These are phyloP conservation scores for Cranoglanis bouderius DNA, from an alignment of 2,113 vertebrate species.

Conservation along the genomic window DNA sequence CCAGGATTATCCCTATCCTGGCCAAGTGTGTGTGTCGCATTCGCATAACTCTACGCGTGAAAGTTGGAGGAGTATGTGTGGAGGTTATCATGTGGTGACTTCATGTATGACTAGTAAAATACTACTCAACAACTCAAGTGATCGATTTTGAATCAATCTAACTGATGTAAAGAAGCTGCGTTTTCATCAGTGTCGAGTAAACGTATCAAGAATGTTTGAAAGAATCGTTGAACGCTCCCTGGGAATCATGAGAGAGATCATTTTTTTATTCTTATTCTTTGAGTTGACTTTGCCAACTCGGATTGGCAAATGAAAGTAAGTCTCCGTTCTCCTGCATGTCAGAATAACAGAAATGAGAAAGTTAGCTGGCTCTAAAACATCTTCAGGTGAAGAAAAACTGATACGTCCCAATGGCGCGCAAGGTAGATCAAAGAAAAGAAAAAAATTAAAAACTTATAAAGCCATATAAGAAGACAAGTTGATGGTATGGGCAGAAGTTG, in stretches of 20 bases:
- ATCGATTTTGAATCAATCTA: conserved; percentile 47
- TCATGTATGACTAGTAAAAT: background rate
- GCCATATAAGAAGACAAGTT: conserved; percentile 45
- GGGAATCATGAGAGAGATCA: conserved; percentile 64
- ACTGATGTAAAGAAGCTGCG: conserved; percentile 71
- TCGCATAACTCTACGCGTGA: background rate
- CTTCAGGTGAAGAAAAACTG: conserved; percentile 44
- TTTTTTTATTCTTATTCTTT: conserved; percentile 35
- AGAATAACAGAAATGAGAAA: conserved; percentile 45
- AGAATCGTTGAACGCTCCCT: conserved; percentile 56
- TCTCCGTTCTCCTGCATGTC: conserved; percentile 40
- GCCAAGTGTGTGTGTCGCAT: background rate
- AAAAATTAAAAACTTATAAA: conserved; percentile 60
- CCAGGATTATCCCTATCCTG: background rate
- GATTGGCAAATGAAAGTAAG: conserved; percentile 54
- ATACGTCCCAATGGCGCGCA: conserved; percentile 26
- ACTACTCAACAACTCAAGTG: background rate
- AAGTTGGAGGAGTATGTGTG: background rate
- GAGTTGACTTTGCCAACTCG: conserved; percentile 31
- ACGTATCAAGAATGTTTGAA: conserved; percentile 62
- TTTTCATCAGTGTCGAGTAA: conserved; percentile 69
- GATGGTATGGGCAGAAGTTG: conserved; percentile 25
- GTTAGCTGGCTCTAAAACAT: conserved; percentile 44
- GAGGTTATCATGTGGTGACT: background rate
- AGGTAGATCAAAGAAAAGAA: conserved; percentile 43